Evolutionary conservation across 1,140 invertebrate species (phyloP).

Genomic region (Augochlora pura): DNA sequence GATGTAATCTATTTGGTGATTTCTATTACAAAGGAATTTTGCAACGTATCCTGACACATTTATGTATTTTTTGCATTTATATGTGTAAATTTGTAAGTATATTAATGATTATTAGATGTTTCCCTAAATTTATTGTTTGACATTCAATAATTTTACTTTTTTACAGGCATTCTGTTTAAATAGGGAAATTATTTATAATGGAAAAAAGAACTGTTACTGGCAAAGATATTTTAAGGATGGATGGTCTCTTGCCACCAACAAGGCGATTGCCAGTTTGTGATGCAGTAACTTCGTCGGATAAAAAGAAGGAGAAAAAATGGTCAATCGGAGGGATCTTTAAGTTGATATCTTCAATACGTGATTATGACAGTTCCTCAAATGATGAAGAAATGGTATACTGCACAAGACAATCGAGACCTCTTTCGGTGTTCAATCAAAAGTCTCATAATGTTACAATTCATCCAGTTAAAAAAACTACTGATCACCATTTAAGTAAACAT

Average conservation of each 20-base stretch:
- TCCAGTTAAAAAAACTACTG: slow-evolving; percentile 31
- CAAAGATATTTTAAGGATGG: slow-evolving; percentile 57
- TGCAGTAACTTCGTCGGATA: slow-evolving; percentile 41
- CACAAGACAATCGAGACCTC: slow-evolving; percentile 36
- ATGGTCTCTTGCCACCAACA: slow-evolving; percentile 56
- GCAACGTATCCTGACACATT: not conserved
- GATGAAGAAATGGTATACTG: slow-evolving; percentile 63
- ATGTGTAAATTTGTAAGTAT: slow-evolving; percentile 20
- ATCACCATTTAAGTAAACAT: not conserved
- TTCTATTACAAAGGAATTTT: not conserved
- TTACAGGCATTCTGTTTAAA: slow-evolving; percentile 33
- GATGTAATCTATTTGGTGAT: not conserved
- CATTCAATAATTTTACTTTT: not conserved
- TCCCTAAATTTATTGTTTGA: not conserved
- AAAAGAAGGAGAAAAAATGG: slow-evolving; percentile 62
- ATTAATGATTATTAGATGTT: not conserved
- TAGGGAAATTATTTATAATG: slow-evolving; percentile 32
- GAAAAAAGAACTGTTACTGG: slow-evolving; percentile 53
- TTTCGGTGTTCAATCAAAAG: slow-evolving; percentile 13
- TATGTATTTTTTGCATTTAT: slow-evolving; percentile 29
- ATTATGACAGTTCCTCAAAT: slow-evolving; percentile 58
- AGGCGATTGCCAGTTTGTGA: slow-evolving; percentile 50
- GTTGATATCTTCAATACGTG: slow-evolving; percentile 54
- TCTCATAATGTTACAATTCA: slow-evolving; percentile 37
- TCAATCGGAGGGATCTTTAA: slow-evolving; percentile 56